A percentile compares a stretch with the other conserved stretches of the same genome.
Conservation (phyloP, 2,113 vertebrate species). For the Ia io region DNA sequence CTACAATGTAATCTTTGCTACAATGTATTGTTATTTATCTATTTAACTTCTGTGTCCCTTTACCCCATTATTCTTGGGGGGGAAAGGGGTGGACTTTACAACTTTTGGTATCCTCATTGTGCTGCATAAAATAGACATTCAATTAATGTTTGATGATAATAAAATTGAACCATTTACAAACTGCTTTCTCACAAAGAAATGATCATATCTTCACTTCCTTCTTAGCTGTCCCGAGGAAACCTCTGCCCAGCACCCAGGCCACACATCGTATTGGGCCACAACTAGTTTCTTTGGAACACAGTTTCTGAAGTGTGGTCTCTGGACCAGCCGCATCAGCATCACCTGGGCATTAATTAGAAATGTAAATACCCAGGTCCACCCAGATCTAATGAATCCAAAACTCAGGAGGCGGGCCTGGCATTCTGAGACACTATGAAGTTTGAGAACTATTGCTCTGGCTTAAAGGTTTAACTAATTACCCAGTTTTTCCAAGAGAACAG, state of each 20-base stretch:
- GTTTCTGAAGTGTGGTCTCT: neutral
- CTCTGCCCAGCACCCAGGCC: neutral
- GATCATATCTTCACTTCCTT: neutral
- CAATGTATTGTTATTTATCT: neutral
- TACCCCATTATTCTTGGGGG: neutral
- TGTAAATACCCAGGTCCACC: neutral
- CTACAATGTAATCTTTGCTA: neutral
- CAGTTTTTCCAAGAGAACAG: neutral
- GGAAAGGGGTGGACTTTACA: neutral
- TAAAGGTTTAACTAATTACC: neutral
- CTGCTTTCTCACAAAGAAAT: neutral
- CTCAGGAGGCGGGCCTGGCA: neutral
- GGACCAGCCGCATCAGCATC: neutral
- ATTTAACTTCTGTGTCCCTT: neutral
- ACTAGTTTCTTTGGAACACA: neutral
- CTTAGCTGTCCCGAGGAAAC: neutral
- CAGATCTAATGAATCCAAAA: neutral
- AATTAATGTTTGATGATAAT: constrained; percentile 5
- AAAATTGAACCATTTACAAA: neutral
- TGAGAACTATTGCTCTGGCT: neutral
- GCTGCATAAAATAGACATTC: neutral
- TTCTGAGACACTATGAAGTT: neutral
- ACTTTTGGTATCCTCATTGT: neutral
- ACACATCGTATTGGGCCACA: neutral
- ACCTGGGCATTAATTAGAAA: neutral